Evolutionary conservation across 2,113 vertebrate genomes (phyloP).

Genomic region (Chloroceryle aenea): DNA sequence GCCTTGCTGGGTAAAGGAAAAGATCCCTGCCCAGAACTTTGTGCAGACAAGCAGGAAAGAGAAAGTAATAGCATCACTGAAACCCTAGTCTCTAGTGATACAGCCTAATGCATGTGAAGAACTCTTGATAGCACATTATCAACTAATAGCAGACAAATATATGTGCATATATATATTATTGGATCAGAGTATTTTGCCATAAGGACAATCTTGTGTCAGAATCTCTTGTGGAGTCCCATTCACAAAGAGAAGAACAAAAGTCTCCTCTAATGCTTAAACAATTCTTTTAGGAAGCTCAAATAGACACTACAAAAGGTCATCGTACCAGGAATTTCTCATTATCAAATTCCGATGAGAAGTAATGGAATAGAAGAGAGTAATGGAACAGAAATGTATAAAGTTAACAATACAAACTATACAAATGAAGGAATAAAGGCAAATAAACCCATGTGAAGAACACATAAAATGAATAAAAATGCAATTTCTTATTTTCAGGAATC

Average conservation of each 20-base stretch:
- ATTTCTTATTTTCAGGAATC: neutral
- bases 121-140: neutral
- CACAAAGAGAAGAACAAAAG: neutral
- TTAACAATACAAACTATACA: neutral
- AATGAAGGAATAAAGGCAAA: neutral
- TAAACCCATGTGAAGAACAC: rapidly evolving
- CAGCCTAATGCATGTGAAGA: neutral
- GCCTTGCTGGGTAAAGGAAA: neutral
- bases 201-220: neutral
- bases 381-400: neutral
- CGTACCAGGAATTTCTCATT: neutral
- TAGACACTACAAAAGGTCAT: rapidly evolving
- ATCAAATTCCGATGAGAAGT: neutral
- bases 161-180: rapidly evolving
- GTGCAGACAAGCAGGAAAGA: neutral
- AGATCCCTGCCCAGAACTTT: neutral
- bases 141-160: neutral
- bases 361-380: neutral
- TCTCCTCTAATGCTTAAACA: neutral
- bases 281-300: neutral
- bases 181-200: neutral
- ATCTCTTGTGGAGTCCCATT: neutral
- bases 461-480: neutral
- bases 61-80: neutral
- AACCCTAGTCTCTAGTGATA: neutral